Evolutionary conservation across 2,797 vertebrate genomes (phyloP).

Genomic region (Anabacerthia variegaticeps): DNA sequence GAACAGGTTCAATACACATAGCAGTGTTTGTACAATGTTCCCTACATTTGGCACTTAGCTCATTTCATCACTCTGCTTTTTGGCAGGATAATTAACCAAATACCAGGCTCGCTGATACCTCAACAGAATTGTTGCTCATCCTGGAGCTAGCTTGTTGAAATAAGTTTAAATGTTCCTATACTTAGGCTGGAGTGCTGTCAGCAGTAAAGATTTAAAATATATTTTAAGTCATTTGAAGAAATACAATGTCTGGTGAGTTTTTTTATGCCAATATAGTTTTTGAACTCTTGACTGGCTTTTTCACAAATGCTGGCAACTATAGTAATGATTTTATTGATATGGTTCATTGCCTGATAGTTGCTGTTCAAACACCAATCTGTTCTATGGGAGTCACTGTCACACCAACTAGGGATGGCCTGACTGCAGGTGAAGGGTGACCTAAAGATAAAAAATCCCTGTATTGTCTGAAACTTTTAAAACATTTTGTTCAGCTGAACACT

Average conservation of each 20-base stretch:
- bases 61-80: background rate
- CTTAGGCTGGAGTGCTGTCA: background rate
- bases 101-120: background rate
- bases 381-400: background rate
- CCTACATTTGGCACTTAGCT: background rate
- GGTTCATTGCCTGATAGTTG: background rate
- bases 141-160: constrained; percentile 35
- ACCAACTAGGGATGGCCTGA: background rate
- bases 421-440: background rate
- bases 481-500: background rate
- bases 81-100: constrained; percentile 34
- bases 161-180: background rate
- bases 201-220: background rate
- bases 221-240: background rate
- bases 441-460: background rate
- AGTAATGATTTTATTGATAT: background rate
- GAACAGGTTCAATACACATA: background rate
- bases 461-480: background rate
- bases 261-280: background rate
- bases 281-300: background rate
- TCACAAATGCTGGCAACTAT: background rate
- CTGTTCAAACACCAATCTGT: background rate
- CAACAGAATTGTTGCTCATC: background rate
- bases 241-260: background rate
- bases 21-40: background rate